Base-by-base conservation (phyloP, 1,140 invertebrate species). In the Diorhabda sublineata region DNA sequence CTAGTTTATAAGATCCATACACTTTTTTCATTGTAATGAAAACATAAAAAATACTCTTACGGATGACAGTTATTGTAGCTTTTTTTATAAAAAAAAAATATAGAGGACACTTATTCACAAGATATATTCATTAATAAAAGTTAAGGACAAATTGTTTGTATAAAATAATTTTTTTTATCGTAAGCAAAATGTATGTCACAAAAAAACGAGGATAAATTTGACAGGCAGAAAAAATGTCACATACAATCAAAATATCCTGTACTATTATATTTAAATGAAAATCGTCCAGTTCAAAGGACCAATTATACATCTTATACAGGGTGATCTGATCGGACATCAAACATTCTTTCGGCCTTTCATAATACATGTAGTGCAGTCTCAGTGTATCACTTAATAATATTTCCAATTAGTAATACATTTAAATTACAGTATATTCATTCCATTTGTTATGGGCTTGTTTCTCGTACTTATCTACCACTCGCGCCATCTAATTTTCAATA, bases 101-200 rank as follows among this genome's bases (percentile, higher is more conserved):
- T 78, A 78, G 67, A 71, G 74, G 75, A 77, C 72, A 70, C 68
- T 77, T 78, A 69, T 77, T 74, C 72, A 73, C 71, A 65, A 73
- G 72, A 71, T 77, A 76, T 78, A 77, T 75, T 77, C 74, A 76
- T 70, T 77, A 73, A 72, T 77, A 26, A 26, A 26, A 79, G 75
- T 79, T 77, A 75, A 74, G 74, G 69, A 73, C 76, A 72, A 26
- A 76, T 79, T 79, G 75, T 79, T 78, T 79, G 78, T 79, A 79
- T 79, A 79, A 52, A 79, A 79, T 77, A 79, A 76, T 78, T 79
- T 76, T 78, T 77, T 78, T 77, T 77, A 78, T 78, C 75, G 72
- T 79, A 79, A 79, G 76, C 77, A 78, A 76, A 26, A 52, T 52
- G 47, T 56, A 64, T 47, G 45, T 56, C 62, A 9, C 7, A 47